Conservation (phyloP, 2,888 invertebrate genomes). For the Girardia tigrina region DNA sequence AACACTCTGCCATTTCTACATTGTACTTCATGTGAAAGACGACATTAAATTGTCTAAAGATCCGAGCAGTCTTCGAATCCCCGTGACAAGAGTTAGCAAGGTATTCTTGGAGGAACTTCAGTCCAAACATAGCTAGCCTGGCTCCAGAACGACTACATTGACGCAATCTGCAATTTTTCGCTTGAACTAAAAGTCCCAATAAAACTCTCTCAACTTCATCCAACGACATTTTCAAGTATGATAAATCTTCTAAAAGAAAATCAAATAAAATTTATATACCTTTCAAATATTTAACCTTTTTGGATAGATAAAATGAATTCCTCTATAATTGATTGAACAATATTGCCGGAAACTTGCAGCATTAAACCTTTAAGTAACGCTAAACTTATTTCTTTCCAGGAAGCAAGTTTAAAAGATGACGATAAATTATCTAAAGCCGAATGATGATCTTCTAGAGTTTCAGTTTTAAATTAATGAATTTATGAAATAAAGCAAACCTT, state of each 20-base stretch:
- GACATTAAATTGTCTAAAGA: not conserved
- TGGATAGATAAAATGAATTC: not conserved
- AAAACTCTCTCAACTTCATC: not conserved
- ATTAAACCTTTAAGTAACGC: not conserved
- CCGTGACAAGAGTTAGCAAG: not conserved
- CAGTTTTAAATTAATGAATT: no score
- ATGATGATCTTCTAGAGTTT: not conserved
- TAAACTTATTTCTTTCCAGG: not conserved
- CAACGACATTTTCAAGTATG: not conserved
- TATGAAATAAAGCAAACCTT: not conserved
- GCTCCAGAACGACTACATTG: not conserved
- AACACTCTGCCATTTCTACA: not conserved
- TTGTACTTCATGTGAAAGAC: not conserved
- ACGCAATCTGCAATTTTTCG: not conserved
- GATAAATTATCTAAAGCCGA: not conserved
- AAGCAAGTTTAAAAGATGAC: not conserved
- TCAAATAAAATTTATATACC: not conserved
- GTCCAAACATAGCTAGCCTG: not conserved
- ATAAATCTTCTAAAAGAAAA: not conserved
- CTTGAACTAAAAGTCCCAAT: not conserved
- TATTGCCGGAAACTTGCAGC: not conserved
- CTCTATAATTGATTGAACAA: not conserved
- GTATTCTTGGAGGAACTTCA: not conserved
- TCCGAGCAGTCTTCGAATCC: not conserved
- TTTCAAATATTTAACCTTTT: not conserved